Evolutionary conservation across 2,888 invertebrate species (phyloP), one percentile per base, ranked within the genome.

Genomic region (Nemotelus nigrinus): DNA sequence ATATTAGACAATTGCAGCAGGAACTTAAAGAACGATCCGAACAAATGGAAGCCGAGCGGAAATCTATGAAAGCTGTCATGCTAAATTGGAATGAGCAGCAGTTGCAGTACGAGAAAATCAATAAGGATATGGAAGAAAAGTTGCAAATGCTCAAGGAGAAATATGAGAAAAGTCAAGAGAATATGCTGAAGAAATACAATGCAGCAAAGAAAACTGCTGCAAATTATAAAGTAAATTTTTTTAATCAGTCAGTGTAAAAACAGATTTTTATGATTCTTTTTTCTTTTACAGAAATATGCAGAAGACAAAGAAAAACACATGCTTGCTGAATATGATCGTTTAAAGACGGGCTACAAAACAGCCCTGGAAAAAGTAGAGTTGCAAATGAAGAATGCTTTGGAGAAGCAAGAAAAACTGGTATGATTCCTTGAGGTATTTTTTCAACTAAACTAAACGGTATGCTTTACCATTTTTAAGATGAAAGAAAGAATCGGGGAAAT

Each of bases 281-380:
- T 43, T 70, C 75, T 39, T 47, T 48, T 85, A 41, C 82, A 91
- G 90, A 89, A 91, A 80, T 91, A 91, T 81, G 89, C 91, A 39
- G 88, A 89, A 47, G 91, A 92, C 80, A 92, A 91, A 82, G 92
- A 92, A 79, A 89, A 89, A 45, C 91, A 92, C 82, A 89, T 91
- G 80, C 88, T 88, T 81, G 89, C 88, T 78, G 92, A 92, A 84
- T 89, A 91, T 83, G 90, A 90, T 79, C 88, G 92, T 58, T 89
- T 92, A 81, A 91, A 92, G 82, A 88, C 89, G 58, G 91, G 90
- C 80, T 92, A 92, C 79, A 84, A 86, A 57, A 78, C 82, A 7
- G 83, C 84, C 2, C 76, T 86, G 50, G 79, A 83, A 3, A 84
- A 85, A 76, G 83, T 86, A 44, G 84, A 85, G 79, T 72, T 80